Percentiles rank a stretch among this genome's conserved stretches.
These are phyloP conservation scores for Rattus norvegicus DNA, from an alignment of 2,113 vertebrate genomes.

Conservation along the genomic window GRCr8 NC_086033.1:56434001-56434500, in stretches of 20 bases:
- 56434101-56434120: neutral
- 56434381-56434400: neutral
- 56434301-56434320: conserved; percentile 13
- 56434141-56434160: neutral
- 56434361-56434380: neutral
- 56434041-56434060: neutral
- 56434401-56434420: neutral
- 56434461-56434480: neutral
- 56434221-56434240: neutral
- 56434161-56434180: conserved; percentile 37
- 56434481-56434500: too few relatives aligned
- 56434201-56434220: neutral
- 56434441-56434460: neutral
- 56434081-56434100: neutral
- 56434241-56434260: neutral
- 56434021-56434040: neutral
- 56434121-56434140: neutral
- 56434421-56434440: neutral
- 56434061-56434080: neutral
- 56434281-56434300: neutral
- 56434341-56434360: neutral
- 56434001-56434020: neutral
- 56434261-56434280: neutral
- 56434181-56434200: conserved; percentile 23
- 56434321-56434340: neutral